These are phyloP conservation scores for Megalonaias nervosa DNA, from an alignment of 1,140 invertebrate genomes.

Conservation along the genomic window DNA sequence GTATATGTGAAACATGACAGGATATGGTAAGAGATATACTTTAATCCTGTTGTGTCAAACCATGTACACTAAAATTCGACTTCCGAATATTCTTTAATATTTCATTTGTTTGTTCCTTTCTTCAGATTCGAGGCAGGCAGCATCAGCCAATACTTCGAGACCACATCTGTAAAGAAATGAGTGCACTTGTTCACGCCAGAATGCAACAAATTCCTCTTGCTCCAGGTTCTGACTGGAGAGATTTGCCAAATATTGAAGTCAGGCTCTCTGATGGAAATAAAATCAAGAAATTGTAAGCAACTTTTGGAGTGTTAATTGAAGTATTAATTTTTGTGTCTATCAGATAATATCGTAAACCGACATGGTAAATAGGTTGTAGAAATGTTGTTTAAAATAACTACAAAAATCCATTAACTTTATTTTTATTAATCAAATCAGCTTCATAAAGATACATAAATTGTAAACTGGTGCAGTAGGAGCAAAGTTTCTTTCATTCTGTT, in stretches of 20 bases:
- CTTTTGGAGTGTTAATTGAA: not conserved
- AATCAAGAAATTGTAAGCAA: conserved; percentile 78
- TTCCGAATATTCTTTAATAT: not conserved
- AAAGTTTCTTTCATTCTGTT: no score
- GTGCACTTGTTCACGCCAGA: conserved; percentile 83
- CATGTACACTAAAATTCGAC: no score
- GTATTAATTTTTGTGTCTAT: not conserved
- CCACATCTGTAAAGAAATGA: conserved; percentile 91
- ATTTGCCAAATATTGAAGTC: conserved; percentile 86
- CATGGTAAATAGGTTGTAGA: not conserved
- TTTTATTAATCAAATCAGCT: no score
- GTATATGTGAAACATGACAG: no score
- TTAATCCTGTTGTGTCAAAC: no score
- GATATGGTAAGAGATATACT: no score
- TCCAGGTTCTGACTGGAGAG: conserved; percentile 88
- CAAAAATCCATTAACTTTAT: not conserved
- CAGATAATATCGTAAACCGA: not conserved
- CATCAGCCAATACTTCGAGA: conserved; percentile 78
- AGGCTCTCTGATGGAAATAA: conserved; percentile 81
- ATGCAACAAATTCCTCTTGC: conserved; percentile 84
- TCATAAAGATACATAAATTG: no score
- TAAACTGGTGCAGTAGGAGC: no score
- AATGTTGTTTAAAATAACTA: not conserved
- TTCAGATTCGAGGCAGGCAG: conserved; percentile 78
- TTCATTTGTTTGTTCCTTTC: conserved; percentile 7